Evolutionary conservation across 2,797 vertebrate genomes (phyloP).

Genomic region (Pseudopleuronectes americanus): DNA sequence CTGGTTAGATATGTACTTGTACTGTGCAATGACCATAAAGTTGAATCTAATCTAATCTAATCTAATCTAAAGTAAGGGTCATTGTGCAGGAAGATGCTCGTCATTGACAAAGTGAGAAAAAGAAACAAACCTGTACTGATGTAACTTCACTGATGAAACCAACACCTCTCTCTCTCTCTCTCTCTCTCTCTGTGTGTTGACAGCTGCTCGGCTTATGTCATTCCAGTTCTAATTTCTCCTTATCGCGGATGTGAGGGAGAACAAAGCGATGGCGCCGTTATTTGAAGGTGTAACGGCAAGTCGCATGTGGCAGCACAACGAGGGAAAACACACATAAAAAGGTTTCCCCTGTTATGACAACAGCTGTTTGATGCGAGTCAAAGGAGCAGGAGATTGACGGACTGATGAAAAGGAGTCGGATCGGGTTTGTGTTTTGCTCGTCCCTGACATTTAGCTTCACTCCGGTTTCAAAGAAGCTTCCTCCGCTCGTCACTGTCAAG

Average conservation of each 20-base stretch:
- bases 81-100: not conserved
- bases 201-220: not conserved
- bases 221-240: not conserved
- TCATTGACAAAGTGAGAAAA: conserved; percentile 21
- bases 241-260: not conserved
- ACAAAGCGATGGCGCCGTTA: conserved; percentile 21
- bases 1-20: no score
- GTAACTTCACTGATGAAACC: conserved; percentile 9
- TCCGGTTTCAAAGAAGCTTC: conserved; percentile 42
- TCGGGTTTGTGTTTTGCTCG: conserved; percentile 47
- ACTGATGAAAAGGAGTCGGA: conserved; percentile 45
- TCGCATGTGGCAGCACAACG: conserved; percentile 16
- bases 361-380: conserved; percentile 42
- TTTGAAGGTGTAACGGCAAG: conserved; percentile 23
- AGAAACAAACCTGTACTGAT: conserved; percentile 2
- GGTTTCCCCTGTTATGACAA: conserved; percentile 50
- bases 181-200: not conserved
- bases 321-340: conserved; percentile 27
- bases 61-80: conserved; percentile 14
- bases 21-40: no score
- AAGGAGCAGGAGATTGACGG: conserved; percentile 47
- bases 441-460: conserved; percentile 62
- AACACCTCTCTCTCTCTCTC: no score
- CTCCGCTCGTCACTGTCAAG: conserved; percentile 46
- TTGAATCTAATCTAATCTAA: no score